phyloP scores from a whole-genome alignment of 1,140 invertebrate genomes.

The Saccostrea echinata region DNA sequence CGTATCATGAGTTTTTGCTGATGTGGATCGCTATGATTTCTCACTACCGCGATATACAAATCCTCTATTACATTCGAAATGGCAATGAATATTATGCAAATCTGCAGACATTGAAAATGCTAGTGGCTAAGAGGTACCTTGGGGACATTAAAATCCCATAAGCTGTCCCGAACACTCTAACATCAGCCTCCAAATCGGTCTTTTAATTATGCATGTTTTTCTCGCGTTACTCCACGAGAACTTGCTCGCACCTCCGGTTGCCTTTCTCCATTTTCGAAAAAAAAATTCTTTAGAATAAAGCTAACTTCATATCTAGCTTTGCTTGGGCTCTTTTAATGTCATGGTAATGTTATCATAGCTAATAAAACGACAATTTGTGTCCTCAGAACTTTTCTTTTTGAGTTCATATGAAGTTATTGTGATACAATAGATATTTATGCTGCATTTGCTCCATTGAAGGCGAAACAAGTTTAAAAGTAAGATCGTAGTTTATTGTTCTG shows the following conservation, averaged over 20 bases:
- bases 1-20: conserved; percentile 28
- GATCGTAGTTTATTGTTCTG: not conserved
- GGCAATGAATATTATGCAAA: conserved; percentile 51
- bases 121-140: conserved; percentile 35
- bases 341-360: not conserved
- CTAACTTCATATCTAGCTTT: conserved; percentile 16
- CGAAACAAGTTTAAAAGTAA: not conserved
- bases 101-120: conserved; percentile 25
- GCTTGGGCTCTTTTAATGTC: not conserved
- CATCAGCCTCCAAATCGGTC: conserved; percentile 45
- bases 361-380: conserved; percentile 10
- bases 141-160: conserved; percentile 38
- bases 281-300: conserved; percentile 1
- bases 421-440: not conserved
- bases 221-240: conserved; percentile 20
- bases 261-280: conserved; percentile 23
- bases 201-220: conserved; percentile 54
- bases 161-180: conserved; percentile 45
- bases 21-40: conserved; percentile 44
- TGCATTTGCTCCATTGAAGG: not conserved
- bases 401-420: not conserved
- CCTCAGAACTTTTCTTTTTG: not conserved
- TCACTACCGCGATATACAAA: conserved; percentile 35
- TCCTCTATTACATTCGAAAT: conserved; percentile 46
- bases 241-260: conserved; percentile 42